A percentile compares a stretch with the other conserved stretches of the same genome.
These are phyloP conservation scores for Notolabrus celidotus DNA, from an alignment of 2,797 vertebrate species.

Conservation along the genomic window DNA sequence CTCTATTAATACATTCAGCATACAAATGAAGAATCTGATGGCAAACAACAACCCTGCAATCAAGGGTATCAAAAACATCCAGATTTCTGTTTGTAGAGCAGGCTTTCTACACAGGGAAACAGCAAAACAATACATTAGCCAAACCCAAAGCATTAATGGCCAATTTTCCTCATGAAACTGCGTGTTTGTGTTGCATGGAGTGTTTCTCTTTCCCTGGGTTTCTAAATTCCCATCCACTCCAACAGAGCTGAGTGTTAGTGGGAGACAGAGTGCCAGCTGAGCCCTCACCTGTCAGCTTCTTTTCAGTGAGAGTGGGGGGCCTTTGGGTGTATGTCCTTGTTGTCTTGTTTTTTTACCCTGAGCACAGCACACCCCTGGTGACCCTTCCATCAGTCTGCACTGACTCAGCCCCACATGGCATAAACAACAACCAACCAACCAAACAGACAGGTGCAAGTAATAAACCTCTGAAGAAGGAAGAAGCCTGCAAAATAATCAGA, in stretches of 20 bases:
- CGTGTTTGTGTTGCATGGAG: no score
- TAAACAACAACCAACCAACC: constrained; percentile 45
- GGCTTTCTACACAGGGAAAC: no score
- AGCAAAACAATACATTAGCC: no score
- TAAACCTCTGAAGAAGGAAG: constrained; percentile 14
- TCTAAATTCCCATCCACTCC: not conserved
- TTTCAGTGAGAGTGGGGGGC: constrained; percentile 17
- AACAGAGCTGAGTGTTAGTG: not conserved
- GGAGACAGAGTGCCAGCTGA: not conserved
- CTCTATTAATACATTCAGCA: not conserved
- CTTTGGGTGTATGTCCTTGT: constrained; percentile 18
- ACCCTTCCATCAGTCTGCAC: constrained; percentile 37
- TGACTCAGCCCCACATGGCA: constrained; percentile 11
- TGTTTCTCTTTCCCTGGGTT: not conserved
- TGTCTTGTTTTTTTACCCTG: constrained; percentile 15
- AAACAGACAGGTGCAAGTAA: constrained; percentile 26
- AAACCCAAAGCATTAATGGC: no score
- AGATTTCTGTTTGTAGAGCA: not conserved
- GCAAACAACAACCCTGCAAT: no score
- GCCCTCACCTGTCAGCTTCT: constrained; percentile 43
- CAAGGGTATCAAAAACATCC: no score
- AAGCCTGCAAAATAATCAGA: constrained; percentile 24
- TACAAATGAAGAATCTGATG: not conserved
- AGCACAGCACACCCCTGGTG: constrained; percentile 17
- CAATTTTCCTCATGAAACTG: no score